Evolutionary conservation across 1,140 invertebrate genomes (phyloP).

Genomic region (Caenorhabditis inopinata): DNA sequence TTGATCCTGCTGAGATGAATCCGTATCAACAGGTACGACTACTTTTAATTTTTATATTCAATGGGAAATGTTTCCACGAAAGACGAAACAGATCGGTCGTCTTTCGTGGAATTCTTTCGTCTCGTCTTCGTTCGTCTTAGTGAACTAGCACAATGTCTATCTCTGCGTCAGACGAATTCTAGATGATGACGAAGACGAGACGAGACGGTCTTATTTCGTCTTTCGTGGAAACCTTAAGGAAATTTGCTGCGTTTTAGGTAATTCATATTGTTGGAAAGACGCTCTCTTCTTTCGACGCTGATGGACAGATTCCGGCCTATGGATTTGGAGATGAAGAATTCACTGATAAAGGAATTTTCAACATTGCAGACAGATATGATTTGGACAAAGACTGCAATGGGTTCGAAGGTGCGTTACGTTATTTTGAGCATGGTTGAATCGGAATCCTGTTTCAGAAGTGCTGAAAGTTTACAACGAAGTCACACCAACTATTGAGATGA

Average conservation of each 20-base stretch:
- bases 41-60: too few species aligned
- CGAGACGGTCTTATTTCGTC: too few species aligned
- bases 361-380: constrained; percentile 60
- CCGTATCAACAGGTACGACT: constrained; percentile 66
- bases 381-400: constrained; percentile 60
- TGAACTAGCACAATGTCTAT: too few species aligned
- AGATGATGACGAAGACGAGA: too few species aligned
- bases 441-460: constrained; percentile 56
- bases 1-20: constrained; percentile 57
- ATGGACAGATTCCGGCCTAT: constrained; percentile 69
- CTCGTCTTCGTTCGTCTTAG: too few species aligned
- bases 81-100: too few species aligned
- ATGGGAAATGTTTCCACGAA: too few species aligned
- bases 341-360: constrained; percentile 67
- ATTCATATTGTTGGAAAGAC: constrained; percentile 70
- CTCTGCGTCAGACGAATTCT: too few species aligned
- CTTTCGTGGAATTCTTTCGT: too few species aligned
- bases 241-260: constrained; percentile 67
- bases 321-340: constrained; percentile 69
- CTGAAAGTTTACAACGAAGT: constrained; percentile 63
- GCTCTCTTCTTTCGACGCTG: constrained; percentile 69
- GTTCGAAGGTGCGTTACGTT: constrained; percentile 61
- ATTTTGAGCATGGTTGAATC: background rate
- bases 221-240: too few species aligned
- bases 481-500: constrained; percentile 66